These are phyloP conservation scores for Crossocerus cetratus DNA, from an alignment of 2,888 invertebrate species.

Conservation along the genomic window DNA sequence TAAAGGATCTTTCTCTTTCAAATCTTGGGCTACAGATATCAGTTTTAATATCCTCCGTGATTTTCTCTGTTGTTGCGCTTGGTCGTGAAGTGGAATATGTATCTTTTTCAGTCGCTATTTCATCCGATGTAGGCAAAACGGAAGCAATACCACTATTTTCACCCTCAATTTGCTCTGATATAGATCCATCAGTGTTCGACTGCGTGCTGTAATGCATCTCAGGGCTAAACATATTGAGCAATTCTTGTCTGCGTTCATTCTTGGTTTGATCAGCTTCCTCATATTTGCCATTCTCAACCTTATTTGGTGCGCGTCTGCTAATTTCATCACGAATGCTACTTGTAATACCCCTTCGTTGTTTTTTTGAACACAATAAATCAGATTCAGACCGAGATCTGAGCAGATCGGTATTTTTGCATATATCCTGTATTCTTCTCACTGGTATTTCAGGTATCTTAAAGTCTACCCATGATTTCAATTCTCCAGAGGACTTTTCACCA, in stretches of 20 bases:
- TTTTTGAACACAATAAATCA: conserved; percentile 61
- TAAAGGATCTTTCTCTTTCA: conserved; percentile 28
- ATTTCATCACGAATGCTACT: conserved; percentile 31
- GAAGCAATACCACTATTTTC: conserved; percentile 37
- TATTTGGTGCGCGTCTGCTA: conserved; percentile 16
- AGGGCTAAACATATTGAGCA: conserved; percentile 33
- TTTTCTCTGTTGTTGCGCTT: not conserved
- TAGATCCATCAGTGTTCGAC: conserved; percentile 56
- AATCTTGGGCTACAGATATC: conserved; percentile 47
- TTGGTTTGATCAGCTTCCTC: not conserved
- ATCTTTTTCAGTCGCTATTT: conserved; percentile 34
- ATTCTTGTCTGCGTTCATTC: conserved; percentile 12
- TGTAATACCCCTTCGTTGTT: conserved; percentile 31
- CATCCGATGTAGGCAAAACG: conserved; percentile 28
- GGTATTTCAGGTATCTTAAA: conserved; percentile 75
- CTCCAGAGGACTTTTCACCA: conserved; percentile 70
- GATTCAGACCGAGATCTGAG: conserved; percentile 72
- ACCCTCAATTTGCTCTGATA: conserved; percentile 31
- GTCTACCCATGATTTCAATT: conserved; percentile 70
- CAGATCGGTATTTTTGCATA: conserved; percentile 70
- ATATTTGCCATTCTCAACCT: conserved; percentile 8
- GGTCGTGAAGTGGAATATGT: conserved; percentile 17
- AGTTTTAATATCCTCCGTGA: conserved; percentile 54
- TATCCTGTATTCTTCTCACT: conserved; percentile 72
- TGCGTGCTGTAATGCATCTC: conserved; percentile 46